phyloP scores from a whole-genome alignment of 2,888 invertebrate species.

The Labia minor region DNA sequence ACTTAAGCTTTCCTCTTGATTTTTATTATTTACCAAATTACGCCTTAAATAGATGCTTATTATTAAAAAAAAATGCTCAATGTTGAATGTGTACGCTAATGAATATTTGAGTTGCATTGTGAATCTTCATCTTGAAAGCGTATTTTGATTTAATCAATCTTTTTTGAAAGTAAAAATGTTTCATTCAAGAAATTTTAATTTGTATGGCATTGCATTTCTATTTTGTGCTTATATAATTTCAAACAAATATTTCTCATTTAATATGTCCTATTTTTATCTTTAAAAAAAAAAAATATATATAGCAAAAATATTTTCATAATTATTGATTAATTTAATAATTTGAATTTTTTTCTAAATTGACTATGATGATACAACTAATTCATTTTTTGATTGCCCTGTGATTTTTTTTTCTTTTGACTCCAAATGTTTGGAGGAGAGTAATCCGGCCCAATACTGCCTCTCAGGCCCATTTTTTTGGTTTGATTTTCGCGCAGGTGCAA shows the following conservation, averaged over 20 bases:
- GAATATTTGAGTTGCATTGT: not conserved
- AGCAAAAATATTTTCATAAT: no score
- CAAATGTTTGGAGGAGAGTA: no score
- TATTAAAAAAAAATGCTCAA: not conserved
- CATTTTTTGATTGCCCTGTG: no score
- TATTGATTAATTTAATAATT: no score
- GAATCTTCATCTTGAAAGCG: not conserved
- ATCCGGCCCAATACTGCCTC: not conserved
- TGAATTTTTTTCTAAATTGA: no score
- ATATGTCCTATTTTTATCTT: no score
- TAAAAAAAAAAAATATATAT: no score
- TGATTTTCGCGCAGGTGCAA: not conserved
- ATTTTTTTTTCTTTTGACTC: no score
- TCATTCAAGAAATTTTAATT: not conserved
- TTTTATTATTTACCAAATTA: not conserved
- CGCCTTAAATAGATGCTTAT: not conserved
- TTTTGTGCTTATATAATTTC: no score
- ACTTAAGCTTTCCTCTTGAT: not conserved
- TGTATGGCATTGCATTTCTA: not conserved
- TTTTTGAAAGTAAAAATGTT: not conserved
- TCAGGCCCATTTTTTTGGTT: not conserved
- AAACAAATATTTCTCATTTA: no score
- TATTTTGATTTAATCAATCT: no score
- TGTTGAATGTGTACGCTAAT: conserved; percentile 13
- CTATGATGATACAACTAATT: no score